Evolutionary conservation across 2,888 invertebrate genomes (phyloP).

Genomic region (Tubiluchus corallicola): DNA sequence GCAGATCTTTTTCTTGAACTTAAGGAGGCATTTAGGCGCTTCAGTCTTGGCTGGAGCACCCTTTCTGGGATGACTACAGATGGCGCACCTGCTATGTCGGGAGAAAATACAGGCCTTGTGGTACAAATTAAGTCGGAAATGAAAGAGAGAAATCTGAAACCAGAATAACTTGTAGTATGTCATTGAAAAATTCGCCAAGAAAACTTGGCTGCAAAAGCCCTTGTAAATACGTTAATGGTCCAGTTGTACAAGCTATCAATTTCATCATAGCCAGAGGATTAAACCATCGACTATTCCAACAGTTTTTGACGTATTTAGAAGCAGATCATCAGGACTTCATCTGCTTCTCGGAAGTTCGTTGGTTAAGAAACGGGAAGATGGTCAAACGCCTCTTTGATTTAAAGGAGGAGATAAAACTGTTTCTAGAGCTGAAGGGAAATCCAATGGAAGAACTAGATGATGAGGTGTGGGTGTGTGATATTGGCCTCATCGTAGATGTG

Average conservation of each 20-base stretch:
- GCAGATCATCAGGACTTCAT: conserved; percentile 15
- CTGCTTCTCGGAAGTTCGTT: not conserved
- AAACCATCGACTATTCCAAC: conserved; percentile 15
- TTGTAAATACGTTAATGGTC: conserved; percentile 15
- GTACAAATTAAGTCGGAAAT: not conserved
- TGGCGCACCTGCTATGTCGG: not conserved
- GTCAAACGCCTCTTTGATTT: not conserved
- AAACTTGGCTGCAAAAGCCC: conserved; percentile 19
- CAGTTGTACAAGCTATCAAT: not conserved
- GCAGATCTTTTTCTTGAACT: not conserved
- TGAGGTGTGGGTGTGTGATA: not conserved
- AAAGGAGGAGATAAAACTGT: not conserved
- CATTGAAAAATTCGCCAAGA: conserved; percentile 22
- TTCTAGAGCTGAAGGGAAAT: not conserved
- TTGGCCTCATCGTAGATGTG: not conserved
- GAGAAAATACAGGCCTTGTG: not conserved
- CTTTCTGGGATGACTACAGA: not conserved
- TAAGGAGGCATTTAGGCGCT: not conserved
- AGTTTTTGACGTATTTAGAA: conserved; percentile 14
- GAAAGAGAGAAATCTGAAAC: not conserved
- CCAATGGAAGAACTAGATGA: too few relatives aligned
- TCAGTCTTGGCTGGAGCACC: not conserved
- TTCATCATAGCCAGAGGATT: conserved; percentile 8
- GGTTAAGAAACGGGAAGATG: not conserved
- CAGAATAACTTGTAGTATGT: not conserved